Percentiles rank a stretch among this genome's conserved stretches.
Conservation (phyloP, 2,113 vertebrate genomes). For the Ceratotherium simum region DNA sequence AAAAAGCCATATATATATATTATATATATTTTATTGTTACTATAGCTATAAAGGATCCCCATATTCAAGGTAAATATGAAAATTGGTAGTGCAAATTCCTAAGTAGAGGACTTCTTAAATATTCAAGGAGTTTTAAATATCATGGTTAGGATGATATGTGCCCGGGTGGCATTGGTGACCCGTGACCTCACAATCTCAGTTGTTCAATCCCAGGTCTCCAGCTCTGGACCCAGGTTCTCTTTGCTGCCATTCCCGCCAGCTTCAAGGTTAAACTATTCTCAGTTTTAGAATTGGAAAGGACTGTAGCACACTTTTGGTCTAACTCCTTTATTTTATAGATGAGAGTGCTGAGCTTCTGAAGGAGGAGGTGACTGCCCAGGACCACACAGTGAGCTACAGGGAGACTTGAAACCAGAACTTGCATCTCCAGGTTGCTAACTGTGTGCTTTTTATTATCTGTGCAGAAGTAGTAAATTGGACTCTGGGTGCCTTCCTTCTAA, state of each 20-base stretch:
- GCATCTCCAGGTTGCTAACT: background rate
- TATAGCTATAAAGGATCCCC: background rate
- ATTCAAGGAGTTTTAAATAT: background rate
- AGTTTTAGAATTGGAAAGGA: background rate
- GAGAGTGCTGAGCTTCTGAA: background rate
- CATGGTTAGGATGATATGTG: accelerated
- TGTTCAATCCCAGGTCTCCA: background rate
- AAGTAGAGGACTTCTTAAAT: background rate
- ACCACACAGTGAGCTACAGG: background rate
- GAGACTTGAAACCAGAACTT: background rate
- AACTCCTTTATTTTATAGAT: background rate
- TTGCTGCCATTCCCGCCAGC: background rate
- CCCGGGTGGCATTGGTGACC: too few relatives aligned
- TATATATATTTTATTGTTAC: background rate
- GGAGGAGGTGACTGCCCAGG: background rate
- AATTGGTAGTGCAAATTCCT: too few relatives aligned
- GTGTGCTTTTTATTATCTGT: too few relatives aligned
- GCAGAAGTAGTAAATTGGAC: background rate
- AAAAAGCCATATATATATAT: background rate
- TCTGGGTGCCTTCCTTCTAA: background rate
- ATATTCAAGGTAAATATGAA: background rate
- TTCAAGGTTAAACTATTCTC: background rate
- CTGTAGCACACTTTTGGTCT: background rate
- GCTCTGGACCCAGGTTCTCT: background rate
- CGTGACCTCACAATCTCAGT: background rate